These are phyloP conservation scores for Sitophilus oryzae DNA, from an alignment of 1,140 invertebrate species.

Conservation along the genomic window DNA sequence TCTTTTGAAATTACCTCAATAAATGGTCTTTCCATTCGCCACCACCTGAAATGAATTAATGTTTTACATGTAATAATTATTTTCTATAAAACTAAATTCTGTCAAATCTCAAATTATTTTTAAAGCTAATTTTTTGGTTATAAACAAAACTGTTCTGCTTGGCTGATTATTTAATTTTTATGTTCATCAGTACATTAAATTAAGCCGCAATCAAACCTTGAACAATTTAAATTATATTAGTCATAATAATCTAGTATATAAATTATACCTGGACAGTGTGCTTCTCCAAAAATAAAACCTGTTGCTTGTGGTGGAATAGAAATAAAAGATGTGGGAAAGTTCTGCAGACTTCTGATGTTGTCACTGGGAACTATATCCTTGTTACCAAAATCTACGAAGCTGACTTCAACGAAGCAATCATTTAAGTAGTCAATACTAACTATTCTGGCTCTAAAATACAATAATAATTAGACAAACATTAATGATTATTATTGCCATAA, in stretches of 20 bases:
- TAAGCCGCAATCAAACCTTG: conserved; percentile 5
- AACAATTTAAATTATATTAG: not conserved
- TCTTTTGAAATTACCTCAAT: conserved; percentile 32
- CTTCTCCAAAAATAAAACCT: conserved; percentile 53
- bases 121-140: not conserved
- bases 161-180: not conserved
- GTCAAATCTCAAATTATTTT: not conserved
- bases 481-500: too few relatives aligned
- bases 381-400: conserved; percentile 69
- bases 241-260: not conserved
- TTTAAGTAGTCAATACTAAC: conserved; percentile 44
- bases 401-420: conserved; percentile 51
- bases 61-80: too few relatives aligned
- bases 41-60: conserved; percentile 22
- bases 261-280: conserved; percentile 22
- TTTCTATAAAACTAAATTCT: not conserved
- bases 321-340: conserved; percentile 47
- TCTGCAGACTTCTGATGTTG: conserved; percentile 52
- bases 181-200: not conserved
- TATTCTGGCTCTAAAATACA: conserved; percentile 47
- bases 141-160: not conserved
- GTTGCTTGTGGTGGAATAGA: conserved; percentile 50
- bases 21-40: conserved; percentile 33
- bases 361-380: conserved; percentile 49
- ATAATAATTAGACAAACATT: too few relatives aligned